A percentile compares a stretch with the other conserved stretches of the same genome.
Evolutionary conservation across 2,888 invertebrate species (phyloP).

Genomic region (Schizaphis graminum): DNA sequence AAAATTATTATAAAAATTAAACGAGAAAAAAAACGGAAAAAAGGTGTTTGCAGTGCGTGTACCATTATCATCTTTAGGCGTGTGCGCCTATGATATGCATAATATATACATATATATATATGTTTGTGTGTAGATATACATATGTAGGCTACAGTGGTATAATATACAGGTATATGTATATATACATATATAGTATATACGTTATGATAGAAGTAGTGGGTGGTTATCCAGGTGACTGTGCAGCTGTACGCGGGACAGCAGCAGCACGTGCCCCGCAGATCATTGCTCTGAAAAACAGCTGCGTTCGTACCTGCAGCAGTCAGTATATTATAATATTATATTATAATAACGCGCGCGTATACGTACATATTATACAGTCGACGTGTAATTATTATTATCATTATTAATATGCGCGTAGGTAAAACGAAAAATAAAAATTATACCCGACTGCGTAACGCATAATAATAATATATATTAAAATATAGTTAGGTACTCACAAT

Average conservation of each 20-base stretch:
- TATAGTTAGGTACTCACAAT: not conserved
- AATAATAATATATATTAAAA: not conserved
- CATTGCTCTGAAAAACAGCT: conserved; percentile 64
- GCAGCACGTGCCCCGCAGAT: conserved; percentile 66
- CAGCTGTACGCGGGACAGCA: conserved; percentile 64
- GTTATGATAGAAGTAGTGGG: conserved; percentile 34
- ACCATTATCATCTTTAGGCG: conserved; percentile 64
- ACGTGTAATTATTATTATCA: not conserved
- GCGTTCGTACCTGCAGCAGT: conserved; percentile 28
- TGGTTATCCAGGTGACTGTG: conserved; percentile 65
- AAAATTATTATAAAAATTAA: conserved; percentile 22
- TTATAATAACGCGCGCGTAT: not conserved
- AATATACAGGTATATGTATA: not conserved
- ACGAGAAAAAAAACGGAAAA: conserved; percentile 54
- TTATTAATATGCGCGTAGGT: not conserved
- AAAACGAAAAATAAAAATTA: not conserved
- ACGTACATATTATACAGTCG: conserved; percentile 35
- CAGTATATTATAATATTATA: not conserved
- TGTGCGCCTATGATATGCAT: conserved; percentile 17
- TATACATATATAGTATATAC: no score
- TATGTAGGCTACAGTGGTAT: conserved; percentile 4
- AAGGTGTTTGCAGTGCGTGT: conserved; percentile 58
- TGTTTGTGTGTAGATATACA: not conserved
- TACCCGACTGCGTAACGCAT: not conserved
- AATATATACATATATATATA: not conserved